These are phyloP conservation scores for Manacus vitellinus DNA, from an alignment of 2,113 vertebrate genomes.

Conservation along the genomic window DNA sequence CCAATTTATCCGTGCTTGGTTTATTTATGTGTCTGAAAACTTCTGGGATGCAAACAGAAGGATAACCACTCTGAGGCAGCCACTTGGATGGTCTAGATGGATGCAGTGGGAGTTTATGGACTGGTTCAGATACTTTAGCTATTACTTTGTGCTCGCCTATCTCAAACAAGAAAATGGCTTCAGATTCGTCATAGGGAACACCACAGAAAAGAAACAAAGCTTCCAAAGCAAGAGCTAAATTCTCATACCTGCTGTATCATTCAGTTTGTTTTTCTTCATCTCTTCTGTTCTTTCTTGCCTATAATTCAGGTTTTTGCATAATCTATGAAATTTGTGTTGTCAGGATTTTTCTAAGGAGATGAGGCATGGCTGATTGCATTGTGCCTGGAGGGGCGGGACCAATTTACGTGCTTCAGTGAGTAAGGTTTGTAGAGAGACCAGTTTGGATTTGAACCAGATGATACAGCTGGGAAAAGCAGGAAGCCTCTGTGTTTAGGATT, in stretches of 20 bases:
- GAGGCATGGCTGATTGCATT: neutral
- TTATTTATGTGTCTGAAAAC: slow-evolving; percentile 70
- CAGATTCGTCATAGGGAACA: neutral
- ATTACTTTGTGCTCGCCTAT: neutral
- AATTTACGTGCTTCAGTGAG: neutral
- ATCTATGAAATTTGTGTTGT: neutral
- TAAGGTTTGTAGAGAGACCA: neutral
- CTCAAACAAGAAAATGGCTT: slow-evolving; percentile 1
- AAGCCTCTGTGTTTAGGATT: neutral
- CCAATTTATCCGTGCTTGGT: slow-evolving; percentile 56
- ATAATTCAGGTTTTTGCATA: neutral
- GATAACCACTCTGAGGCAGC: neutral
- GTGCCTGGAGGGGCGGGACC: neutral
- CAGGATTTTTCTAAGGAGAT: neutral
- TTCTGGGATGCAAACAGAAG: slow-evolving; percentile 34
- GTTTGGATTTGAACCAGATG: neutral
- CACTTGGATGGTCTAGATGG: neutral
- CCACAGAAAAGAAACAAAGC: neutral
- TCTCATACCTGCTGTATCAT: neutral
- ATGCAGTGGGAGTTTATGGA: neutral
- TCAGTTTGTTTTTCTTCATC: neutral
- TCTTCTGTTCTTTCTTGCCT: neutral
- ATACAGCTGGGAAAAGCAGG: neutral
- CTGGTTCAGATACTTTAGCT: neutral
- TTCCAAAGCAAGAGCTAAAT: neutral